phyloP scores from a whole-genome alignment of 2,888 invertebrate genomes.

The Euzophera pinguis region DNA sequence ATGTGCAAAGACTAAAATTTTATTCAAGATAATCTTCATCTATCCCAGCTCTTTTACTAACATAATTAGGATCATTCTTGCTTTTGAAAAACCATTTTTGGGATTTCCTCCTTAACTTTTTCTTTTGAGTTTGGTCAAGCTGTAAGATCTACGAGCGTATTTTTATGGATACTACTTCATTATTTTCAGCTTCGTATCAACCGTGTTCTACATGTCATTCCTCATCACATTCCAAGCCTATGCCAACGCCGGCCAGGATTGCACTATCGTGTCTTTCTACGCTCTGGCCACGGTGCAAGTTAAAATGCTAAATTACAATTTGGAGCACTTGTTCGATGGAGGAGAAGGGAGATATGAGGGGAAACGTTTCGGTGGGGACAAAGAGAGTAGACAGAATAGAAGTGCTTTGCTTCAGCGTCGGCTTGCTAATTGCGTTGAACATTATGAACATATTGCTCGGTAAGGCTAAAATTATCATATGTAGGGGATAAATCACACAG shows the following conservation, averaged over 20 bases:
- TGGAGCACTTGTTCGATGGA: slow-evolving; percentile 45
- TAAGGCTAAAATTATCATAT: too few species aligned
- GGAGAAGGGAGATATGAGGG: not conserved
- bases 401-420: slow-evolving; percentile 35
- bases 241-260: slow-evolving; percentile 61
- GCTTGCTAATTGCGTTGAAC: slow-evolving; percentile 45
- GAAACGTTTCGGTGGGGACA: slow-evolving; percentile 13
- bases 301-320: slow-evolving; percentile 48
- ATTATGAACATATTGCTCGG: slow-evolving; percentile 52
- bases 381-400: slow-evolving; percentile 26
- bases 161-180: too few species aligned
- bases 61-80: too few species aligned
- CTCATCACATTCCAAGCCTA: slow-evolving; percentile 52
- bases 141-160: too few species aligned
- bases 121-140: too few species aligned
- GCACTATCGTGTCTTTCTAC: slow-evolving; percentile 58
- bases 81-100: too few species aligned
- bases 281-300: slow-evolving; percentile 56
- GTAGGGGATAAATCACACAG: too few species aligned
- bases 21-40: too few species aligned
- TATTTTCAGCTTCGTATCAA: slow-evolving; percentile 55
- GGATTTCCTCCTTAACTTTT: too few species aligned
- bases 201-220: slow-evolving; percentile 43
- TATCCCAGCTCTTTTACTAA: too few species aligned
- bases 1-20: too few species aligned